Conservation (phyloP, 1,140 invertebrate genomes). For the Dysdera silvatica region DNA sequence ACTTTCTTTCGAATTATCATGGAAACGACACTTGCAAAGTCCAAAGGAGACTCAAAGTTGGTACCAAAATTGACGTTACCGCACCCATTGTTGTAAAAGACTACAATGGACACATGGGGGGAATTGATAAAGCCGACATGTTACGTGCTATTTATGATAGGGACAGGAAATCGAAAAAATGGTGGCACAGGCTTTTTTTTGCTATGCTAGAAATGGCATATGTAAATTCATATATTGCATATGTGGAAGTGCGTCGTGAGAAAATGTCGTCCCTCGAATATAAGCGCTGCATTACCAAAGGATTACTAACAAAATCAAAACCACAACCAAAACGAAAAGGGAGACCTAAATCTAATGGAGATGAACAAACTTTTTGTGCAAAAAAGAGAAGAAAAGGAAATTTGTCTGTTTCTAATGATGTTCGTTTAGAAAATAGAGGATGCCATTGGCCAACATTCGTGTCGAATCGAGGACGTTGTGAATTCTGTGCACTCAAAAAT, state of each 20-base stretch:
- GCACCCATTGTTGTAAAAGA: conserved; percentile 15
- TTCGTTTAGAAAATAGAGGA: conserved; percentile 11
- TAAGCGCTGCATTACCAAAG: conserved; percentile 6
- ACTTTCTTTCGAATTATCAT: conserved; percentile 4
- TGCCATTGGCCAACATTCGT: conserved; percentile 14
- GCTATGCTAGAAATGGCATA: conserved; percentile 5
- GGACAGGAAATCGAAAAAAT: conserved; percentile 10
- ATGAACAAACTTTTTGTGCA: conserved; percentile 1
- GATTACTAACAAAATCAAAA: conserved; percentile 10
- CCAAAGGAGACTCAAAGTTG: conserved; percentile 7
- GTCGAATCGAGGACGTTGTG: conserved; percentile 18
- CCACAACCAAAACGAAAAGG: conserved; percentile 5
- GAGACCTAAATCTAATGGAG: conserved; percentile 13
- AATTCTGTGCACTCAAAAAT: conserved; percentile 14
- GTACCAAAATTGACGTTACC: conserved; percentile 1
- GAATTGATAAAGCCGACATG: conserved; percentile 13
- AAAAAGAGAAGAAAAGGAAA: conserved; percentile 16
- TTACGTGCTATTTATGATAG: conserved; percentile 16
- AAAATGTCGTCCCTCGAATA: conserved; percentile 6
- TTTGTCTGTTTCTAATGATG: conserved; percentile 19
- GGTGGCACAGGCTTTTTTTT: conserved; percentile 10
- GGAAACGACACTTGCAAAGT: conserved; percentile 9
- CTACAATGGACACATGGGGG: conserved; percentile 13
- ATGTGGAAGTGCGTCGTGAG: background rate
- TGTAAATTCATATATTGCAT: conserved; percentile 10